Base-by-base conservation (phyloP, 92 coral and sea anemone species). In the Metridium senile region DNA sequence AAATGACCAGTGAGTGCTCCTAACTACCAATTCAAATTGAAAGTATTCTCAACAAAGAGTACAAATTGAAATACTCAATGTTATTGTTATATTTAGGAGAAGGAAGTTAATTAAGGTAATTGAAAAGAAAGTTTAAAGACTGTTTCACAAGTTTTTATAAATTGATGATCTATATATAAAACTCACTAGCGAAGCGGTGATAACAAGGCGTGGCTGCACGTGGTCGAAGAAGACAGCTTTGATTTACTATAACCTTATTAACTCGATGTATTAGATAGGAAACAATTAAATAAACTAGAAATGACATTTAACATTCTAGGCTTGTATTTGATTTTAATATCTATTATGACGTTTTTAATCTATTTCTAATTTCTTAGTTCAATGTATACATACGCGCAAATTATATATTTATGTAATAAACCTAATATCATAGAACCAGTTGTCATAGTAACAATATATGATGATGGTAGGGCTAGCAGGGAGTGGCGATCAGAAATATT, bases 281-380 rank as follows among this genome's bases (percentile, higher is more conserved):
- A 22, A 59, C 27, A 26, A 39, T 39, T 4, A 59, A 23, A 29
- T 29, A 28, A 11, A 63, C 69, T 16, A 6, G 39, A 29, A 63
- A 6, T 28, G 39, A 23, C 39, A 63, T 63, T 0, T 63, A 63
- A 28, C 22, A 8, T 2, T 11, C 23, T 23, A n/a, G n/a, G n/a
- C 45, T 2, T 11, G 43, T 63, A n/a, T 63, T 27, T 63, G 21
- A 28, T 30, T 63, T 27, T 27, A 63, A 63, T 27, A 63, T 23
- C 39, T 30, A 63, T 63, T 28, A 63, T 63, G 49, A 20, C 59
- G 59, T 54, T 54, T 39, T 9, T 54, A 54, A 54, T 54, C 59
- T 54, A 6, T 54, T 54, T 54, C 59, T 54, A 54, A 54, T 59
- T 59, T 10, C 11, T 63, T 63, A 10, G 27, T 63, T 63, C 59